Evolutionary conservation across 2,113 vertebrate genomes (phyloP).

Genomic region (Corythornis madagascariensis): DNA sequence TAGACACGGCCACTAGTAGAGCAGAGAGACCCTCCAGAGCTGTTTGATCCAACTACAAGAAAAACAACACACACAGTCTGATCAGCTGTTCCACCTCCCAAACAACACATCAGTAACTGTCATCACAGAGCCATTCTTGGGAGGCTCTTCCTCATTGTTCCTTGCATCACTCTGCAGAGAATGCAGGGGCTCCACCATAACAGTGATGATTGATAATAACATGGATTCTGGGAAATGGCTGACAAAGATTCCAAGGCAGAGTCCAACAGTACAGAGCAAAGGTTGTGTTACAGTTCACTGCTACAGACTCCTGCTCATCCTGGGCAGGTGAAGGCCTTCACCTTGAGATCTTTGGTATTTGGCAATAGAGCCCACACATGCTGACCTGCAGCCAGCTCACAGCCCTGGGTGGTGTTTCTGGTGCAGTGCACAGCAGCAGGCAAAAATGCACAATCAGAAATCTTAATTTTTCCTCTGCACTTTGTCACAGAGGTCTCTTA

Average conservation of each 20-base stretch:
- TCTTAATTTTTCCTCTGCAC: background rate
- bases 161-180: background rate
- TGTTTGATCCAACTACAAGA: conserved; percentile 89
- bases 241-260: background rate
- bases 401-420: background rate
- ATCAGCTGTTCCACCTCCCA: background rate
- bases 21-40: conserved; percentile 91
- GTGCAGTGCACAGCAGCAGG: background rate
- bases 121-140: background rate
- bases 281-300: background rate
- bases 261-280: background rate
- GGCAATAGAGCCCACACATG: background rate
- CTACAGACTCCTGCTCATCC: background rate
- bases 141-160: background rate
- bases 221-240: background rate
- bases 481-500: background rate
- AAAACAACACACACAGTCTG: conserved; percentile 45
- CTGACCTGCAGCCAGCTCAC: background rate
- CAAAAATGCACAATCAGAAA: background rate
- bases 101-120: background rate
- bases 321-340: background rate
- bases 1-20: conserved; percentile 89
- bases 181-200: background rate
- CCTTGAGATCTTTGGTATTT: background rate
- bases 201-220: background rate